Evolutionary conservation across 2,113 vertebrate species (phyloP), one percentile per base, ranked within the genome.

Genomic region (Melospiza georgiana): DNA sequence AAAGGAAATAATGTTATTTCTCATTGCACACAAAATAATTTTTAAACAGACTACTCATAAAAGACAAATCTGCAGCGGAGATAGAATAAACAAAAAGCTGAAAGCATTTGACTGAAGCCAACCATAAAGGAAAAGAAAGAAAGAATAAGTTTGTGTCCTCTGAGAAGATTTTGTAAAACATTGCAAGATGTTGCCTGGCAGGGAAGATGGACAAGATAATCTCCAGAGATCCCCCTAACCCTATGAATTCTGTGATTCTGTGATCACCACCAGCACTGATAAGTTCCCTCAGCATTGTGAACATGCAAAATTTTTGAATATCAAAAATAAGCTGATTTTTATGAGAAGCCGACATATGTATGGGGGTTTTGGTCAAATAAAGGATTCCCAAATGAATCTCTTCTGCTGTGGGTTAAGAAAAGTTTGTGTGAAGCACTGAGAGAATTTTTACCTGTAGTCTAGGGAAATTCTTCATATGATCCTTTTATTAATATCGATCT

Each of bases 141-240:
- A 28, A 41, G 3, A 12, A 23, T 11, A 76, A 86, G 3, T 18
- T 59, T 16, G 44, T 54, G 31, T 30, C 21, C 5, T 74, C 57
- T 74, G 23, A 68, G 73, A 69, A 3, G 5, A 10, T 44, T 28
- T 57, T 77, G 23, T 78, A 21, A 93, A 87, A 72, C 16, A 25
- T 30, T 52, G 15, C 13, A n/a, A 75, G 12, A 12, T 48, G 9
- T 46, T 54, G 15, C 11, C n/a, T 68, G 28, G 20, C 24, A 35
- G 30, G 18, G 9, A 21, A 9, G 3, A 21, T 54, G 37, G n/a
- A 75, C 9, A 5, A 54, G 24, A 30, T 54, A 30, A 48, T 54
- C 39, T 17, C 3, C 33, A n/a, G 52, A 11, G 44, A 9, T 59
- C 1, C 1, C 15, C 10, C 20, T 21, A 61, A 1, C 11, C 4